phyloP scores from a whole-genome alignment of 2,113 vertebrate genomes.

The Synodontis membranacea region DNA sequence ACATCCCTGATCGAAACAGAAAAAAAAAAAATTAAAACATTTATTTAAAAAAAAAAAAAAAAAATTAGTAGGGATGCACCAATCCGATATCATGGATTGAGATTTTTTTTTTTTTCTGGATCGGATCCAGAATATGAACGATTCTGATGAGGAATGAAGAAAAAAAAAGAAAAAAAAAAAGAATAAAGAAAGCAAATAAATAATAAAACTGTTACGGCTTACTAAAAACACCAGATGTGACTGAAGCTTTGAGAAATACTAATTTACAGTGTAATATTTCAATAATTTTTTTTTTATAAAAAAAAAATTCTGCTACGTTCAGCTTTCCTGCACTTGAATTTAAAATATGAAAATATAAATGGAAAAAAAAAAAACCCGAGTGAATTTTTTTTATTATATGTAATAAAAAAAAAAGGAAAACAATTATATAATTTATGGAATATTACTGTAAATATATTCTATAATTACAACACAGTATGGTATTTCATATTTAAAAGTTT shows the following conservation, averaged over 20 bases:
- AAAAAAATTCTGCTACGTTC: background rate
- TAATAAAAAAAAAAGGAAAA: background rate
- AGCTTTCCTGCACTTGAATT: background rate
- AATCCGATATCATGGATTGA: background rate
- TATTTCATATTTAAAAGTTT: background rate
- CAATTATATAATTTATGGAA: background rate
- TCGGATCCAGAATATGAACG: background rate
- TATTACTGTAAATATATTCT: background rate
- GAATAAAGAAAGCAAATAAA: too few relatives aligned
- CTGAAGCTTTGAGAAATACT: background rate
- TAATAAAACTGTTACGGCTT: background rate
- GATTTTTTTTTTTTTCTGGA: background rate
- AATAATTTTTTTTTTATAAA: background rate
- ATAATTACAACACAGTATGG: background rate
- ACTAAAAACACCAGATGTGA: background rate
- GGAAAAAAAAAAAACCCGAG: background rate
- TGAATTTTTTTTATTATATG: background rate
- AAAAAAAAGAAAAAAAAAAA: background rate
- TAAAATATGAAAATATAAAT: background rate
- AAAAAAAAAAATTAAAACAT: slow-evolving; percentile 51
- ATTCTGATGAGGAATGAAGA: background rate
- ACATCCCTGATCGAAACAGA: slow-evolving; percentile 75
- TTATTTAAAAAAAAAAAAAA: background rate
- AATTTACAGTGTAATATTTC: background rate
- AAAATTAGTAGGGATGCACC: background rate